Evolutionary conservation across 2,888 invertebrate species (phyloP).

Genomic region (Pegoplata infirma): DNA sequence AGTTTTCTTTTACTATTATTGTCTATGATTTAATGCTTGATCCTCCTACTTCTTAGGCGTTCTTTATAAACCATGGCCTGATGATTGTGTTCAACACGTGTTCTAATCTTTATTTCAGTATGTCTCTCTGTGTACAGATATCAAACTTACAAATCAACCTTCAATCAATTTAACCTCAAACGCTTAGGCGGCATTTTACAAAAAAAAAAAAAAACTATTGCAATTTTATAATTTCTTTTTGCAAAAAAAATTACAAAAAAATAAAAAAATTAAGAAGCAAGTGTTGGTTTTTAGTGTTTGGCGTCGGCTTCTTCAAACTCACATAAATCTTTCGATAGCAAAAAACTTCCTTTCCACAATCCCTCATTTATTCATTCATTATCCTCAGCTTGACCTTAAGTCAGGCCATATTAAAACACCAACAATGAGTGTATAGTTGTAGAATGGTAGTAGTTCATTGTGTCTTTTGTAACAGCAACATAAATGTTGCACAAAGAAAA

Average conservation of each 20-base stretch:
- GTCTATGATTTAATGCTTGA: slow-evolving; percentile 50
- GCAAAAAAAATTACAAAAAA: too few species aligned
- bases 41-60: slow-evolving; percentile 39
- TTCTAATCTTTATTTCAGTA: slow-evolving; percentile 71
- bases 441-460: slow-evolving; percentile 19
- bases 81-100: slow-evolving; percentile 75
- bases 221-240: slow-evolving; percentile 4
- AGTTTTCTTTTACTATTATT: slow-evolving; percentile 24
- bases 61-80: slow-evolving; percentile 33
- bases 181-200: slow-evolving; percentile 17
- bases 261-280: too few species aligned
- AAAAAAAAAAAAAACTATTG: too few species aligned
- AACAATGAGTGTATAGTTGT: slow-evolving; percentile 6
- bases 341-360: slow-evolving; percentile 11
- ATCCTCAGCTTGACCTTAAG: slow-evolving; percentile 54
- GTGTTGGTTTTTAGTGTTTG: slow-evolving; percentile 2
- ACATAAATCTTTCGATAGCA: slow-evolving; percentile 74
- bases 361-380: slow-evolving; percentile 59
- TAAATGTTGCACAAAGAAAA: slow-evolving; percentile 26
- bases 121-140: slow-evolving; percentile 62
- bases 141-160: slow-evolving; percentile 70
- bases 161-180: slow-evolving; percentile 72
- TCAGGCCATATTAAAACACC: slow-evolving; percentile 33
- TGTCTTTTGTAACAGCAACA: slow-evolving; percentile 7
- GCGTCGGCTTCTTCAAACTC: slow-evolving; percentile 74